phyloP scores from a whole-genome alignment of 2,797 vertebrate genomes.

The Xiphophorus birchmanni region DNA sequence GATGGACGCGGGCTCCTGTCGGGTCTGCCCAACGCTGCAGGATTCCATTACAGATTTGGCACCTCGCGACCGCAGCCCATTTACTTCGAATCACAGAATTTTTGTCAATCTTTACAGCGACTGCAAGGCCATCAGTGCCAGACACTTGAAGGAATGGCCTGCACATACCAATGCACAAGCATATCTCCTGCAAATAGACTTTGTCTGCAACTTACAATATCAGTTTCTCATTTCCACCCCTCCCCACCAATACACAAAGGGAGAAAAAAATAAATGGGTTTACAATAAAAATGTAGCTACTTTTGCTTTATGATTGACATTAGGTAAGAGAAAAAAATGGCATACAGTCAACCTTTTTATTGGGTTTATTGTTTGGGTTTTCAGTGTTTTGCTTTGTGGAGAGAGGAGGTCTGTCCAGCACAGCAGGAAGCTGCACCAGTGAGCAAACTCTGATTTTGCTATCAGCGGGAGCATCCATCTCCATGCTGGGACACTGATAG shows the following conservation, averaged over 20 bases:
- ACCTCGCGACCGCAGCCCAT: slow-evolving; percentile 77
- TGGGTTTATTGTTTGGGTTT: slow-evolving; percentile 32
- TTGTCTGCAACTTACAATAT: slow-evolving; percentile 76
- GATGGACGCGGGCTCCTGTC: slow-evolving; percentile 78
- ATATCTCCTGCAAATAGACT: slow-evolving; percentile 81
- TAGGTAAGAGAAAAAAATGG: slow-evolving; percentile 27
- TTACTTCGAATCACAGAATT: slow-evolving; percentile 82
- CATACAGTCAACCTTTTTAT: slow-evolving; percentile 10
- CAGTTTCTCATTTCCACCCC: slow-evolving; percentile 75
- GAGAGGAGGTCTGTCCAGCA: slow-evolving; percentile 40
- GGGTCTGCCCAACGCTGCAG: slow-evolving; percentile 77
- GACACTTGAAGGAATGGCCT: slow-evolving; percentile 76
- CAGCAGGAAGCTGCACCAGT: slow-evolving; percentile 65
- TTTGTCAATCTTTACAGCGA: slow-evolving; percentile 81
- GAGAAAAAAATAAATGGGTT: slow-evolving; percentile 29
- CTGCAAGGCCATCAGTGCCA: slow-evolving; percentile 75
- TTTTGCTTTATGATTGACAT: slow-evolving; percentile 35
- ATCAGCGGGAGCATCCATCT: slow-evolving; percentile 73
- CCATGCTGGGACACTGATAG: slow-evolving; percentile 72
- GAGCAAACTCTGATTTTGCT: slow-evolving; percentile 77
- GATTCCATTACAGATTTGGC: slow-evolving; percentile 84
- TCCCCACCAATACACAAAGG: slow-evolving; percentile 39
- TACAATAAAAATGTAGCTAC: slow-evolving; percentile 18
- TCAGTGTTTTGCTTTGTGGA: slow-evolving; percentile 31
- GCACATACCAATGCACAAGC: slow-evolving; percentile 69